Conservation (phyloP, 2,888 invertebrate species). For the Acleris holmiana region DNA sequence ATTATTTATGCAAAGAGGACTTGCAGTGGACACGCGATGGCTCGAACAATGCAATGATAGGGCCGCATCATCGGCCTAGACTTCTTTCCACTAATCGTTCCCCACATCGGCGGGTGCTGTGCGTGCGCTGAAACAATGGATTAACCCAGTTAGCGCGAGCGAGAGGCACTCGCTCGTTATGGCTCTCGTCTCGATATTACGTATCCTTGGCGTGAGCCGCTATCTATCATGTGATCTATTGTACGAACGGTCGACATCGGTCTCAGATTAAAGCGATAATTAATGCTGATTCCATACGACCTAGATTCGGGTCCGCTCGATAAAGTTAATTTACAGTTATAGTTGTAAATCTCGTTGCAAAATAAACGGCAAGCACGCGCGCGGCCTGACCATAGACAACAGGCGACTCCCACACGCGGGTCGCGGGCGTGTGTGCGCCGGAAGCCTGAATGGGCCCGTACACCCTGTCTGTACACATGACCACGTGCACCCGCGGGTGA, state of each 20-base stretch:
- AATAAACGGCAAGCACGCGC: conserved; percentile 76
- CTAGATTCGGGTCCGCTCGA: conserved; percentile 80
- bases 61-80: conserved; percentile 71
- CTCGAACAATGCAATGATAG: conserved; percentile 82
- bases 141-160: conserved; percentile 65
- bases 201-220: conserved; percentile 78
- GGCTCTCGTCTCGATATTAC: conserved; percentile 61
- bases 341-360: conserved; percentile 83
- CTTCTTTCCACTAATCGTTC: conserved; percentile 77
- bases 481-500: conserved; percentile 38
- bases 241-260: conserved; percentile 78
- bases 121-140: conserved; percentile 76
- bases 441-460: conserved; percentile 65
- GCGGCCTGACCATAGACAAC: conserved; percentile 79
- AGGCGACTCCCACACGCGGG: conserved; percentile 69
- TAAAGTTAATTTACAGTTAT: conserved; percentile 84
- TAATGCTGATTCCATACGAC: conserved; percentile 85
- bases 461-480: conserved; percentile 52
- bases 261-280: conserved; percentile 83
- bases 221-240: conserved; percentile 84
- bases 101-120: conserved; percentile 68
- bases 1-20: conserved; percentile 82
- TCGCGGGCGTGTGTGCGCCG: conserved; percentile 27
- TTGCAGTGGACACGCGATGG: conserved; percentile 78
- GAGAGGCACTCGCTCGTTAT: conserved; percentile 57